phyloP scores from a whole-genome alignment of 2,113 vertebrate species.

The Oryzias melastigma region DNA sequence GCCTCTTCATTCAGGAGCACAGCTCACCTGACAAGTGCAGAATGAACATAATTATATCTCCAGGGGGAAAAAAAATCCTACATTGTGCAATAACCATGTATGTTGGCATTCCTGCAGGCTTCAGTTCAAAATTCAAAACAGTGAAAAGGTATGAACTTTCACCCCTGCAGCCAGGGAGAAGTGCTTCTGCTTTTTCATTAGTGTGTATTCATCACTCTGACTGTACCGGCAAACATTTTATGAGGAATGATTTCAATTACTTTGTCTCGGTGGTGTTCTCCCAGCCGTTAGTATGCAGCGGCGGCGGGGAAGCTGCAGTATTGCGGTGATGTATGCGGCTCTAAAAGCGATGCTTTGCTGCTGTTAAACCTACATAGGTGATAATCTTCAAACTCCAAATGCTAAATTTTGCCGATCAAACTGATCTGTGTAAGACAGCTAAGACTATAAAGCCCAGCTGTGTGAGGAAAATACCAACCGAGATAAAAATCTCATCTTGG shows the following conservation, averaged over 20 bases:
- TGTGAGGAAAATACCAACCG: background rate
- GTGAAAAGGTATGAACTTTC: conserved; percentile 13
- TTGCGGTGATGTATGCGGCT: conserved; percentile 47
- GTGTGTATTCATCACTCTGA: conserved; percentile 49
- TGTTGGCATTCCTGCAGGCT: conserved; percentile 34
- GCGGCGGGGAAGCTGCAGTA: conserved; percentile 38
- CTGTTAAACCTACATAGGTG: conserved; percentile 39
- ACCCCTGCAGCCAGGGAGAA: conserved; percentile 34
- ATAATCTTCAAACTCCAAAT: conserved; percentile 26
- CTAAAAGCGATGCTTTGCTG: conserved; percentile 50
- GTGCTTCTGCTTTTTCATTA: conserved; percentile 43
- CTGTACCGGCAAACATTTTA: conserved; percentile 47
- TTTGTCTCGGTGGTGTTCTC: conserved; percentile 53
- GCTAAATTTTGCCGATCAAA: conserved; percentile 28
- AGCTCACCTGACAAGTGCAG: conserved; percentile 34
- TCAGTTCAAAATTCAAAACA: conserved; percentile 27
- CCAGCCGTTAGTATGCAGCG: conserved; percentile 46
- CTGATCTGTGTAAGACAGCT: conserved; percentile 11
- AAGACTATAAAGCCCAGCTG: conserved; percentile 13
- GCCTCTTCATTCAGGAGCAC: conserved; percentile 48
- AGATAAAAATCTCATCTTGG: conserved; percentile 6
- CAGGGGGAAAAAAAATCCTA: conserved; percentile 40
- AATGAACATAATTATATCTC: conserved; percentile 59
- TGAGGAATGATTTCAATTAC: conserved; percentile 68
- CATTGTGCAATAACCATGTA: conserved; percentile 26